Percentiles rank a stretch among this genome's conserved stretches.
Conservation (phyloP, 2,797 vertebrate genomes). For the Tokudaia muenninki region DNA sequence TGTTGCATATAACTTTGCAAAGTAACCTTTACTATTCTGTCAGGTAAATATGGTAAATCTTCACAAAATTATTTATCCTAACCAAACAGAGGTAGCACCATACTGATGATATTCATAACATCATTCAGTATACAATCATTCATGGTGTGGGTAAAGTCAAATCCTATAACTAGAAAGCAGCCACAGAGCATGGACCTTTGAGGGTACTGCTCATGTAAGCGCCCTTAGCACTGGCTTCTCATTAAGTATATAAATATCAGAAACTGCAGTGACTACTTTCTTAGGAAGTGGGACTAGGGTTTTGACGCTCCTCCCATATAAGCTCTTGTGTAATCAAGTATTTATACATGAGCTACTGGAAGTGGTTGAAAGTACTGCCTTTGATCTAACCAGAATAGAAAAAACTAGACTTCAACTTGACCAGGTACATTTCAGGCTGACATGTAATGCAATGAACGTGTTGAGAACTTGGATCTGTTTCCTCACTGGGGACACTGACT, state of each 20-base stretch:
- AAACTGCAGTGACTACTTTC: neutral
- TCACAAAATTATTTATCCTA: neutral
- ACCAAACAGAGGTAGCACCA: neutral
- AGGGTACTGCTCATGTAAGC: rapidly evolving
- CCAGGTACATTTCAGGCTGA: conserved; percentile 50
- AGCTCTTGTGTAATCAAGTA: neutral
- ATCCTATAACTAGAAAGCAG: neutral
- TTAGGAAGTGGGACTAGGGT: neutral
- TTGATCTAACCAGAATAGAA: conserved; percentile 6
- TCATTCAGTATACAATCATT: neutral
- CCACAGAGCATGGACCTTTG: neutral
- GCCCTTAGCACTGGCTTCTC: neutral
- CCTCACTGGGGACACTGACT: neutral
- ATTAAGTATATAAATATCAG: neutral
- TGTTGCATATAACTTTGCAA: neutral
- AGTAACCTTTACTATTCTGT: conserved; percentile 1
- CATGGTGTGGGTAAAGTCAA: neutral
- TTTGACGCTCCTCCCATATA: neutral
- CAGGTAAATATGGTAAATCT: neutral
- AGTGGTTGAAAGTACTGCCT: neutral
- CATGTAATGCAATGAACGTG: neutral
- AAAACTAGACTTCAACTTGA: conserved; percentile 39
- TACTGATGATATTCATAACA: neutral
- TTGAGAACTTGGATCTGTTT: neutral
- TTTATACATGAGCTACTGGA: neutral